Conservation (phyloP, 2,113 vertebrate species). For the Tachysurus vachellii region DNA sequence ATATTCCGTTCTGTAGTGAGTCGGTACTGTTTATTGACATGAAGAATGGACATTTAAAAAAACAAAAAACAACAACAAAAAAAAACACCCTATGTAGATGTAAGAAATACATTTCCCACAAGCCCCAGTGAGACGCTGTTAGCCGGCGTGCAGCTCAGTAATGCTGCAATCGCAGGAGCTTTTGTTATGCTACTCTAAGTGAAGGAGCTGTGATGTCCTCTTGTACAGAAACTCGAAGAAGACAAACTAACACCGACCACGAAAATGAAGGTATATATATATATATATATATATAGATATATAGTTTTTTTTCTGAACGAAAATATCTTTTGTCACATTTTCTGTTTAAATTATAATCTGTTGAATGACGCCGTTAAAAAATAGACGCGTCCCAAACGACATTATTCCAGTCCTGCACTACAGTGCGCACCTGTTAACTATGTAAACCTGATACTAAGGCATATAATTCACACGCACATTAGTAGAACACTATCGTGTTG, state of each 20-base stretch:
- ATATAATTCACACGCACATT: too few species aligned
- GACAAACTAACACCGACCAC: constrained; percentile 47
- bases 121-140: constrained; percentile 22
- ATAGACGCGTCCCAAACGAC: background rate
- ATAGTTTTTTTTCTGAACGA: too few species aligned
- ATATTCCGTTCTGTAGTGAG: background rate
- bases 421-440: background rate
- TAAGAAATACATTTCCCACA: constrained; percentile 65
- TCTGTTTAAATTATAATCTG: background rate
- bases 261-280: constrained; percentile 12
- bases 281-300: too few species aligned
- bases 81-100: background rate
- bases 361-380: background rate
- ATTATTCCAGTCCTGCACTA: background rate
- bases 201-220: constrained; percentile 45
- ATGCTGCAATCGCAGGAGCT: constrained; percentile 44
- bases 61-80: background rate
- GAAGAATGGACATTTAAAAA: background rate
- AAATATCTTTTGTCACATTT: background rate
- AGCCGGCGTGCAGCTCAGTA: background rate
- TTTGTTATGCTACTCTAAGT: constrained; percentile 37
- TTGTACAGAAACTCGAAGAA: constrained; percentile 56
- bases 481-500: background rate
- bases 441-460: background rate
- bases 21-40: background rate